Conservation (phyloP, 1,140 invertebrate species). For the Ips typographus region DNA sequence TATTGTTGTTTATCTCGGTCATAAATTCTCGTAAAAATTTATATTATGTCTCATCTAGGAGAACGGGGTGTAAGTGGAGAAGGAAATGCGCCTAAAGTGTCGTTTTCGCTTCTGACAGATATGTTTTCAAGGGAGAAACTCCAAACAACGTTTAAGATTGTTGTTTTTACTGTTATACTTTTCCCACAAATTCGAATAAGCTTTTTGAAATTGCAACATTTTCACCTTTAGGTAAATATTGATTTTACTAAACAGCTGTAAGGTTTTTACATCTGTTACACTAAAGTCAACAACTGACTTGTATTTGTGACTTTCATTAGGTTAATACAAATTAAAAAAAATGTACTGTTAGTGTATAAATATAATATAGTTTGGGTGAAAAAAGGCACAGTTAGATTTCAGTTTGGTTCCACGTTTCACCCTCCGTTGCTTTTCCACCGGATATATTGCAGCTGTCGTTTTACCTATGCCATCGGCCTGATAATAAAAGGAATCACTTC, state of each 20-base stretch:
- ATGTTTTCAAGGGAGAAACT: background rate
- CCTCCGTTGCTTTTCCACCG: slow-evolving; percentile 32
- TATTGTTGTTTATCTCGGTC: slow-evolving; percentile 30
- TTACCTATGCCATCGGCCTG: slow-evolving; percentile 30
- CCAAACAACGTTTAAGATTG: too few relatives aligned
- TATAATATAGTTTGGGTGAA: background rate
- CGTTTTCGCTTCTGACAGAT: background rate
- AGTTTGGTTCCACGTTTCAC: slow-evolving; percentile 33
- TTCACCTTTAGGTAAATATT: too few relatives aligned
- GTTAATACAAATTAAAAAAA: too few relatives aligned
- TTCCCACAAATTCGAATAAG: too few relatives aligned
- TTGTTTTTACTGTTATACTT: too few relatives aligned
- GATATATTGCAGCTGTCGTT: slow-evolving; percentile 35
- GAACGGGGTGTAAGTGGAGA: background rate
- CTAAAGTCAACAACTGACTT: too few relatives aligned
- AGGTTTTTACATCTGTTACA: too few relatives aligned
- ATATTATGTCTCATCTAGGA: slow-evolving; percentile 25
- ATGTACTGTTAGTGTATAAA: too few relatives aligned
- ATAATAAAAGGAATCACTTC: slow-evolving; percentile 28
- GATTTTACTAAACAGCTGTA: too few relatives aligned
- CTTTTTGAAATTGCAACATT: too few relatives aligned
- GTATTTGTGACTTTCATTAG: too few relatives aligned
- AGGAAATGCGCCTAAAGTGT: slow-evolving; percentile 11
- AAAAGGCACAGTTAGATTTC: slow-evolving; percentile 30
- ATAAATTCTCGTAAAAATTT: slow-evolving; percentile 33